These are phyloP conservation scores for Vimba vimba DNA, from an alignment of 2,113 vertebrate genomes.

Conservation along the genomic window DNA sequence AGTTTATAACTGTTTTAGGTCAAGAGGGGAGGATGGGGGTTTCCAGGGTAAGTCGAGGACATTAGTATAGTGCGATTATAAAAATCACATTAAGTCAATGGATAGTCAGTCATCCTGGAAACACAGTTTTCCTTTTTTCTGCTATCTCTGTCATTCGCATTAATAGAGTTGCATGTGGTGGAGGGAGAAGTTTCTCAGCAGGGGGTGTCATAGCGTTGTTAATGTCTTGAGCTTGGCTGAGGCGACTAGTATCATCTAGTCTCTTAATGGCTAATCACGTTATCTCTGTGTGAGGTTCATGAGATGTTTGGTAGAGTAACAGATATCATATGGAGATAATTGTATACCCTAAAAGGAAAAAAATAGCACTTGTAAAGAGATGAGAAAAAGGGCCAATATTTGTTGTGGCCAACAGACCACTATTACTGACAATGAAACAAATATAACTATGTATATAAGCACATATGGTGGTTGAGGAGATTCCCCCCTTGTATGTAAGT, in stretches of 20 bases:
- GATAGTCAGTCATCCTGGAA: background rate
- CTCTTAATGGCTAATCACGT: background rate
- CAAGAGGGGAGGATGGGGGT: background rate
- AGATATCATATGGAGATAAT: conserved; percentile 3
- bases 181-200: background rate
- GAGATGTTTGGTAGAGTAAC: background rate
- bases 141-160: background rate
- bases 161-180: background rate
- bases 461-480: no score
- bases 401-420: background rate
- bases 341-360: background rate
- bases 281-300: background rate
- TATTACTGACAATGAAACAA: background rate
- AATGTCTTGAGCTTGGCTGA: conserved; percentile 23
- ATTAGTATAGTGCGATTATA: background rate
- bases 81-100: background rate
- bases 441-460: background rate
- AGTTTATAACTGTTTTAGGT: background rate
- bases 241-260: background rate
- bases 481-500: no score
- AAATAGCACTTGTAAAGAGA: background rate
- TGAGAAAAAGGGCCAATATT: background rate
- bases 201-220: conserved; percentile 7
- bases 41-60: background rate
- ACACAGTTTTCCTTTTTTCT: background rate